phyloP scores from a whole-genome alignment of 2,113 vertebrate genomes.

The Aramus guarauna region DNA sequence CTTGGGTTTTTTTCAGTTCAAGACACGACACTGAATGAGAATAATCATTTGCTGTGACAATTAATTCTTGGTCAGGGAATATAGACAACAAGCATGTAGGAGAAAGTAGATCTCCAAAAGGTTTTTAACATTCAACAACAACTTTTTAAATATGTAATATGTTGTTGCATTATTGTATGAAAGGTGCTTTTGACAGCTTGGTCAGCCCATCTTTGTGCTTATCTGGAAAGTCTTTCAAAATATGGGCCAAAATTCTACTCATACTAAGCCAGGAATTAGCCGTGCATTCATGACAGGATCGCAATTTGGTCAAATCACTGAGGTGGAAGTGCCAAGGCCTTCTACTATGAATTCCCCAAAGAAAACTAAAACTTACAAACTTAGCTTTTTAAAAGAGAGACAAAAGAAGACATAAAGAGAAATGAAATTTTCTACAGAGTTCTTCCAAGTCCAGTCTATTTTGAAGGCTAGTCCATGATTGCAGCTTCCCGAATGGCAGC shows the following conservation, averaged over 20 bases:
- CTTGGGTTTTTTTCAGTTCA: neutral
- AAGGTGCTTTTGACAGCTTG: neutral
- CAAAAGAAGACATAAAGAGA: neutral
- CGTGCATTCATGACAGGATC: neutral
- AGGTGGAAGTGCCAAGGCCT: neutral
- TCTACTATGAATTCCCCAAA: neutral
- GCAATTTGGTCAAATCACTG: neutral
- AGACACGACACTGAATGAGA: neutral
- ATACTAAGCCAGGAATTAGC: neutral
- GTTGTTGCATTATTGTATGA: neutral
- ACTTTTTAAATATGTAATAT: neutral
- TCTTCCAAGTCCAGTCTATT: neutral
- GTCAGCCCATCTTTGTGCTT: neutral
- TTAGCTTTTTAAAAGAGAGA: neutral
- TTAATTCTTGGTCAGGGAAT: neutral
- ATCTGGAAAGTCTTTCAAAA: neutral
- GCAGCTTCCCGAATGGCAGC: neutral
- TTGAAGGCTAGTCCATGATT: neutral
- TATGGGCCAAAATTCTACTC: neutral
- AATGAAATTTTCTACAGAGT: neutral
- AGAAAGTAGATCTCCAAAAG: neutral
- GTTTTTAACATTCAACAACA: neutral
- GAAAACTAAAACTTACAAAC: neutral
- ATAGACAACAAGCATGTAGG: neutral
- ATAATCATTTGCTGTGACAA: neutral